These are phyloP conservation scores for Epizoanthus scotinus DNA, from an alignment of 92 coral and sea anemone genomes.

Conservation along the genomic window DNA sequence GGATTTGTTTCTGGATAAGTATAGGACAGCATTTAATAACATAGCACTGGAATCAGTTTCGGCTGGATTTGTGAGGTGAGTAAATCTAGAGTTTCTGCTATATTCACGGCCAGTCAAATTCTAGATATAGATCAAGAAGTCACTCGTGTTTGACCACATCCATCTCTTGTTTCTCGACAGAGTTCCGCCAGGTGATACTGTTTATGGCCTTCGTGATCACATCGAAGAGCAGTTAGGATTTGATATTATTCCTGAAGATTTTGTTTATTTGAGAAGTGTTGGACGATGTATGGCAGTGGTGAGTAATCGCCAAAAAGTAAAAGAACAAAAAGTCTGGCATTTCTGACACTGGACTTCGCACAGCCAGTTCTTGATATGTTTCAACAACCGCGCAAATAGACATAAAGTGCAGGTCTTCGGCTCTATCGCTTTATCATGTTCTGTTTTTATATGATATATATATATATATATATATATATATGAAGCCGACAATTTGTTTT, in stretches of 20 bases:
- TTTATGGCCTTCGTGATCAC: constrained; percentile 76
- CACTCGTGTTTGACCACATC: constrained; percentile 18
- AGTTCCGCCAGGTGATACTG: constrained; percentile 75
- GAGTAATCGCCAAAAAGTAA: constrained; percentile 25
- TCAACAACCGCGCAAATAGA: background rate
- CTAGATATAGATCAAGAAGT: background rate
- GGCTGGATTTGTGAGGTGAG: constrained; percentile 98
- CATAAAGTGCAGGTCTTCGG: background rate
- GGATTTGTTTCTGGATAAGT: constrained; percentile 95
- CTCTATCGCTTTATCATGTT: background rate
- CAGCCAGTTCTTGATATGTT: background rate
- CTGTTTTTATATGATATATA: too few species aligned
- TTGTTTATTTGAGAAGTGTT: constrained; percentile 89
- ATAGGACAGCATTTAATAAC: constrained; percentile 95
- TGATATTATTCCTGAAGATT: constrained; percentile 90
- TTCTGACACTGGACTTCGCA: background rate
- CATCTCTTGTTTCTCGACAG: constrained; percentile 44
- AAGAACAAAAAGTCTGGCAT: too few species aligned
- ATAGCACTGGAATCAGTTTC: constrained; percentile 97
- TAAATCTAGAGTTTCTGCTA: background rate
- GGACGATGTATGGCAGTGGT: constrained; percentile 99
- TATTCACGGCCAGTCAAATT: too few species aligned
- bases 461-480: background rate
- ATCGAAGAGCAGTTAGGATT: constrained; percentile 91
- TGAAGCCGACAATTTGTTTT: background rate